Evolutionary conservation across 2,797 vertebrate species (phyloP).

Genomic region (Tapirus indicus): DNA sequence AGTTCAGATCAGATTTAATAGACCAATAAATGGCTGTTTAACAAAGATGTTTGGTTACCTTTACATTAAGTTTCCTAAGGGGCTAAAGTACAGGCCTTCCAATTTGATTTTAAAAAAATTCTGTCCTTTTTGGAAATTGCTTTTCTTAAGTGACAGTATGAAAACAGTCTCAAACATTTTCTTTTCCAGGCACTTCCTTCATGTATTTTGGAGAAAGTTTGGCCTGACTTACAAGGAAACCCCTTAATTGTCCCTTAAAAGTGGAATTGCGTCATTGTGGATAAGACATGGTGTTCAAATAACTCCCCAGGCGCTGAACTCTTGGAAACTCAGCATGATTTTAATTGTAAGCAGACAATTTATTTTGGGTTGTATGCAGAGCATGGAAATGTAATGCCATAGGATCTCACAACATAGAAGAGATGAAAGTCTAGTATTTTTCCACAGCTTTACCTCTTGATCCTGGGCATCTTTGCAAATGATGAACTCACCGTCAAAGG

Average conservation of each 20-base stretch:
- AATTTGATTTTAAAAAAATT: slow-evolving; percentile 78
- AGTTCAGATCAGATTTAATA: slow-evolving; percentile 79
- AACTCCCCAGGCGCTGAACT: slow-evolving; percentile 84
- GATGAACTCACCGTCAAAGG: neutral
- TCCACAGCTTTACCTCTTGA: slow-evolving; percentile 17
- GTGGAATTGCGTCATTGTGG: slow-evolving; percentile 86
- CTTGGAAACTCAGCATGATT: slow-evolving; percentile 85
- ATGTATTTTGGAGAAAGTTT: slow-evolving; percentile 85
- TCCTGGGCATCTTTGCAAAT: neutral
- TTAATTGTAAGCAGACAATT: slow-evolving; percentile 88
- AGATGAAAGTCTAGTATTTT: slow-evolving; percentile 56
- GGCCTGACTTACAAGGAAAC: slow-evolving; percentile 87
- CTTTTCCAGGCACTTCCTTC: slow-evolving; percentile 86
- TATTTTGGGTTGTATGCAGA: slow-evolving; percentile 86
- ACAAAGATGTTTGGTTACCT: slow-evolving; percentile 76
- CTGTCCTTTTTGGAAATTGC: slow-evolving; percentile 74
- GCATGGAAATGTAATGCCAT: slow-evolving; percentile 80
- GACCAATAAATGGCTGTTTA: slow-evolving; percentile 78
- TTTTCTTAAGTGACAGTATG: slow-evolving; percentile 82
- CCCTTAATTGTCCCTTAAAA: slow-evolving; percentile 86
- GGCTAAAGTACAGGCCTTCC: slow-evolving; percentile 54
- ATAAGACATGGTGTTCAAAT: slow-evolving; percentile 85
- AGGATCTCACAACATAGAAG: slow-evolving; percentile 81
- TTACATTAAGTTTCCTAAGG: slow-evolving; percentile 78
- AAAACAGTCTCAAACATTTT: slow-evolving; percentile 77